These are phyloP conservation scores for Eupsittula cactorum DNA, from an alignment of 2,113 vertebrate genomes.

Conservation along the genomic window DNA sequence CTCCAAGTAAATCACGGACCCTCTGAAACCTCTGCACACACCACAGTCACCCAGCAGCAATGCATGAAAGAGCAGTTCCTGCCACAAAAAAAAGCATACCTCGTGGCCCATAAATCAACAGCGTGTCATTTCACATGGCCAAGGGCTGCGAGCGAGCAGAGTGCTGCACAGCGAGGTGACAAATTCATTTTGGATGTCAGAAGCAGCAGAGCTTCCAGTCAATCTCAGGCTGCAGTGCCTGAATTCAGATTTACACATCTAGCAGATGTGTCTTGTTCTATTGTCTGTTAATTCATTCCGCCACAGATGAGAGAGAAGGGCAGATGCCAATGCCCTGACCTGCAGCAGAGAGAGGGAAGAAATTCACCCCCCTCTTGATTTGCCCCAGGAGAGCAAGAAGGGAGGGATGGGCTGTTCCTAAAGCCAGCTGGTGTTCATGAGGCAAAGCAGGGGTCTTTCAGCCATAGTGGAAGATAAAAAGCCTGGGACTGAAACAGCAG, in stretches of 20 bases:
- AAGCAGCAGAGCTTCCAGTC: not conserved
- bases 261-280: not conserved
- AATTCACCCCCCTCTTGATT: not conserved
- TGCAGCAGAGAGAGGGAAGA: not conserved
- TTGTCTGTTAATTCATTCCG: not conserved
- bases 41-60: not conserved
- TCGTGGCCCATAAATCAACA: not conserved
- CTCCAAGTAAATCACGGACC: not conserved
- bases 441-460: not conserved
- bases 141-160: not conserved
- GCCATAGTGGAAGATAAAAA: not conserved
- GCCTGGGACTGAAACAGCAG: not conserved
- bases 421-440: not conserved
- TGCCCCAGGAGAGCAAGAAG: not conserved
- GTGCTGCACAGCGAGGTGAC: rapidly evolving
- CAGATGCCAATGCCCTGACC: not conserved
- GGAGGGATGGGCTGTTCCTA: not conserved
- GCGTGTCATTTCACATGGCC: not conserved
- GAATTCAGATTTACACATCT: not conserved
- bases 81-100: not conserved
- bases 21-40: not conserved
- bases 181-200: not conserved
- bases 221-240: not conserved
- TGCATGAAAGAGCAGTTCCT: not conserved
- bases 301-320: not conserved